Percentiles rank a stretch among this genome's conserved stretches.
Conservation (phyloP, 2,113 vertebrate species). For the Mastomys coucha region DNA sequence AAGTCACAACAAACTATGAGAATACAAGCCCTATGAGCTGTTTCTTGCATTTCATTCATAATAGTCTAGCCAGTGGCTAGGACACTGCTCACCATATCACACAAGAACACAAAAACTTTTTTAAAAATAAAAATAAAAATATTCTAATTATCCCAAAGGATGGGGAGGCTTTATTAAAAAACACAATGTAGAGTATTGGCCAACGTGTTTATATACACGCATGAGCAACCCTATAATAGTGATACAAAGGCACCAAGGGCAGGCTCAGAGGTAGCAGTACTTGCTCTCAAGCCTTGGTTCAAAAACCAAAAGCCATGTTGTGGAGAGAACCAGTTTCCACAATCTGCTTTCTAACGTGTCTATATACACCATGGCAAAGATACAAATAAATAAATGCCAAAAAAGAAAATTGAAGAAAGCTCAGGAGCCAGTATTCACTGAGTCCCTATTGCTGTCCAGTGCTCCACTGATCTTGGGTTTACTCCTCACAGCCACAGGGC, state of each 20-base stretch:
- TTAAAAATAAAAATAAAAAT: neutral
- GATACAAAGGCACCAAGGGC: too few species aligned
- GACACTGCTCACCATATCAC: neutral
- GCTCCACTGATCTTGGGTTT: neutral
- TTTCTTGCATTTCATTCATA: constrained; percentile 16
- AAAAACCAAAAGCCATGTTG: too few species aligned
- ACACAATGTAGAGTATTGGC: neutral
- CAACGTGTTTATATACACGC: neutral
- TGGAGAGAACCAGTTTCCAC: neutral
- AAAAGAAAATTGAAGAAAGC: neutral
- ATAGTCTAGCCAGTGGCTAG: neutral
- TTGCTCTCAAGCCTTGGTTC: neutral
- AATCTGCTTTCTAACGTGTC: too few species aligned
- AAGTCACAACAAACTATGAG: neutral
- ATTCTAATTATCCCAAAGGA: neutral
- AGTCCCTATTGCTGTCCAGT: neutral
- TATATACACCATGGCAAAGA: neutral
- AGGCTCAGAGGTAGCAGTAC: neutral
- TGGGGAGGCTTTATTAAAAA: neutral
- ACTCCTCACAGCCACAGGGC: neutral
- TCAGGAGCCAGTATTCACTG: neutral
- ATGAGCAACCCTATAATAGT: neutral
- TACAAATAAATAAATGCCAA: neutral
- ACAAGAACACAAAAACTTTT: neutral
- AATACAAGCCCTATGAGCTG: neutral